Evolutionary conservation across 2,888 invertebrate genomes (phyloP).

Genomic region (Dryomyza anilis): DNA sequence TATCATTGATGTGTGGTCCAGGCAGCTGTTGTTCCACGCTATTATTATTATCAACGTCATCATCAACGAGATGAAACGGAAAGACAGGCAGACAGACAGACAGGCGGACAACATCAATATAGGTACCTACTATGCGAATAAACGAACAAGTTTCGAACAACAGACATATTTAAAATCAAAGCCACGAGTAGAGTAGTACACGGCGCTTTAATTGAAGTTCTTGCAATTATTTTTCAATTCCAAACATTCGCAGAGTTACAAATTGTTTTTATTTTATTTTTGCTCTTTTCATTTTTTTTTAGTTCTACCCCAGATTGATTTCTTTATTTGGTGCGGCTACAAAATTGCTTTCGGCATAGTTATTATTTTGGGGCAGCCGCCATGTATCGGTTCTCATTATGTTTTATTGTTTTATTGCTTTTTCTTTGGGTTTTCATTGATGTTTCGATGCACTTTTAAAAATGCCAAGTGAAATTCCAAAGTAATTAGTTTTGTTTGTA

Average conservation of each 20-base stretch:
- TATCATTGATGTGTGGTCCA: background rate
- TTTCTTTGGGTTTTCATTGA: too few relatives aligned
- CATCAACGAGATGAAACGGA: too few relatives aligned
- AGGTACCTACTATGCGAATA: too few relatives aligned
- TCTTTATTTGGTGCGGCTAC: constrained; percentile 29
- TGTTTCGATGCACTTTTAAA: background rate
- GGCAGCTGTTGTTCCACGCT: background rate
- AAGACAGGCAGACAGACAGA: too few relatives aligned
- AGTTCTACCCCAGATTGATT: constrained; percentile 26
- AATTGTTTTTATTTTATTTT: too few relatives aligned
- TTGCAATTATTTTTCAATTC: constrained; percentile 3
- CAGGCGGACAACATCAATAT: too few relatives aligned
- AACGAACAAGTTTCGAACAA: background rate
- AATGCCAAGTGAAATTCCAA: too few relatives aligned
- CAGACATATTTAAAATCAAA: background rate
- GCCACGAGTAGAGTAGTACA: background rate
- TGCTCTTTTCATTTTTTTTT: too few relatives aligned
- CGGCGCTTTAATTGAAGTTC: background rate
- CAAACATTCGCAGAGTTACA: background rate
- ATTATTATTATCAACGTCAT: background rate
- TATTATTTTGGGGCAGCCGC: constrained; percentile 19
- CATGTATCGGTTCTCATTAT: background rate
- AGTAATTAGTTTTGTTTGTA: too few relatives aligned
- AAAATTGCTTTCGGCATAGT: constrained; percentile 29
- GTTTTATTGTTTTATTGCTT: background rate